Conservation (phyloP, 2,113 vertebrate species). For the Notiomystis cincta region DNA sequence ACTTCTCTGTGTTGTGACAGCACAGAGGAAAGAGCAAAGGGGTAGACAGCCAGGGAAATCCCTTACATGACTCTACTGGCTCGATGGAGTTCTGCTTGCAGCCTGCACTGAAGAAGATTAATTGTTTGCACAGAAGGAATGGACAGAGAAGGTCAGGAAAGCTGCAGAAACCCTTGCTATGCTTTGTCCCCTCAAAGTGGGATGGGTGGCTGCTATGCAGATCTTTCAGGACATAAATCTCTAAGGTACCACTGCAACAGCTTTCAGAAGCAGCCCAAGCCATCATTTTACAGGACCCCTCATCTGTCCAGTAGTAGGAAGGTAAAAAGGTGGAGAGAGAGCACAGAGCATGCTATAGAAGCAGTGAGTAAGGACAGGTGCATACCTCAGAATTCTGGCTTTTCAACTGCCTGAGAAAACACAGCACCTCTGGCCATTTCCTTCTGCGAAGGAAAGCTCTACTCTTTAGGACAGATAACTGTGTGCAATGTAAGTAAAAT, state of each 20-base stretch:
- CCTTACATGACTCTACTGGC: constrained; percentile 63
- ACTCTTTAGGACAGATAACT: not conserved
- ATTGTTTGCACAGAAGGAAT: constrained; percentile 64
- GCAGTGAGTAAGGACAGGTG: not conserved
- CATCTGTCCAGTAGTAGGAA: not conserved
- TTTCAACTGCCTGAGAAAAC: not conserved
- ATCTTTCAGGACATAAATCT: constrained; percentile 2
- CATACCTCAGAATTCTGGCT: not conserved
- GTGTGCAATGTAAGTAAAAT: not conserved
- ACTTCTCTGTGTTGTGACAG: constrained; percentile 61
- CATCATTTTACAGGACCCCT: not conserved
- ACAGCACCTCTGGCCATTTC: not conserved
- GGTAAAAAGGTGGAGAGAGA: not conserved
- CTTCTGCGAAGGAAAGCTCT: not conserved
- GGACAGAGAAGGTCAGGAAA: constrained; percentile 73
- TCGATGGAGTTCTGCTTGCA: constrained; percentile 54
- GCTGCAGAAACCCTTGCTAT: not conserved
- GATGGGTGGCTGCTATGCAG: constrained; percentile 17
- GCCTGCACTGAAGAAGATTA: constrained; percentile 61
- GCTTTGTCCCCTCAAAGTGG: constrained; percentile 31
- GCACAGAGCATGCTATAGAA: not conserved
- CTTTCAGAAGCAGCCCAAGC: not conserved
- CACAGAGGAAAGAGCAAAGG: constrained; percentile 4
- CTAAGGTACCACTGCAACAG: not conserved
- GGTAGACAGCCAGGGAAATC: constrained; percentile 60